Evolutionary conservation across 2,888 invertebrate species (phyloP), one percentile per base, ranked within the genome.

Genomic region (Cantharis flavilabris): DNA sequence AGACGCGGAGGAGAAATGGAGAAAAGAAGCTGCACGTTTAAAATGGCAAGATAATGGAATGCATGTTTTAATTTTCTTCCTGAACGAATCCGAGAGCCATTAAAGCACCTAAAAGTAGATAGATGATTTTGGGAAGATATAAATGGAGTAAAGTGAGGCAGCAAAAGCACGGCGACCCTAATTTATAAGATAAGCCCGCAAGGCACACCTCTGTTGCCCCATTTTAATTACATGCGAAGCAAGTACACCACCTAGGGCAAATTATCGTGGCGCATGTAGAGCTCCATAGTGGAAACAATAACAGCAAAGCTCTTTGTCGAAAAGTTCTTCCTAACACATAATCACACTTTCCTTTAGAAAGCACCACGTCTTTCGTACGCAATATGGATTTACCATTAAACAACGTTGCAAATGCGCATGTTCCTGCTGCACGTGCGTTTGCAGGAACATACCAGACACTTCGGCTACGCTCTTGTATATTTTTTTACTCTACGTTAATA

Each of bases 311-410:
- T 71, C 76, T 74, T 67, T 71, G 62, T 71, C 28, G 69, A 76
- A 69, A 67, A 63, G 20, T 62, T 65, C 62, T 63, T 62, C 77
- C 16, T 62, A 71, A 26, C 67, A 67, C 72, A 72, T 33, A 20
- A 20, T 70, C 30, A 28, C 49, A 72, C 16, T 62, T 28, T 75
- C 69, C 78, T 70, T 70, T 71, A 69, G 74, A 76, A 49, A 72
- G 71, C 76, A 70, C 65, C 20, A 23, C 73, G 74, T 74, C 71
- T 74, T 79, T 70, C 70, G 62, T 73, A 73, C 64, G 71, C 72
- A 73, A 85, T 86, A 86, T 86, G 86, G 86, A 86, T 86, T 86
- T 86, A 84, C 86, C 85, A 86, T 86, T 86, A 86, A 85, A 83
- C 82, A 77, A 80, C 73, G 76, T 14, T 69, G 76, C 73, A 77